Percentiles rank a stretch among this genome's conserved stretches.
phyloP scores from a whole-genome alignment of 1,140 invertebrate genomes.

The Schlechtendalia chinensis region DNA sequence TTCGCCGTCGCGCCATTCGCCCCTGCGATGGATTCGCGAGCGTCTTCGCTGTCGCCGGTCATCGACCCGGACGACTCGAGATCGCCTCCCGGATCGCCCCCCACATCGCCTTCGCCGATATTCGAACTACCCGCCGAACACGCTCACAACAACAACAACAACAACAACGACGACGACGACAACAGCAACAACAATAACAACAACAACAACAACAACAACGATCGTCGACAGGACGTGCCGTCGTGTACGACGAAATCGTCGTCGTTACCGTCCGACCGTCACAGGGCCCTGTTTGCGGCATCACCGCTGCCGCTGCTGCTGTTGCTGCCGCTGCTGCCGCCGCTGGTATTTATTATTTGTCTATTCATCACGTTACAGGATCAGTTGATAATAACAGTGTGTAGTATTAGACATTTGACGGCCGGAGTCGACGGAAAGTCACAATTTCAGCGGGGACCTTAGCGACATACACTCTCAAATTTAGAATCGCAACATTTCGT shows the following conservation, averaged over 20 bases:
- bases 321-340: constrained; percentile 55
- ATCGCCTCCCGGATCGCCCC: constrained; percentile 53
- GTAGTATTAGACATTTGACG: no score
- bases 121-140: not conserved
- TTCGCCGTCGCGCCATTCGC: not conserved
- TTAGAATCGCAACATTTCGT: no score
- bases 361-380: no score
- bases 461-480: no score
- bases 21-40: constrained; percentile 47
- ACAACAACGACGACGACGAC: not conserved
- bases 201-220: not conserved
- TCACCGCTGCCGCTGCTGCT: constrained; percentile 52
- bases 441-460: no score
- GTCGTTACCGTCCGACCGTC: constrained; percentile 7
- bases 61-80: constrained; percentile 55
- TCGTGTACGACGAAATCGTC: not conserved
- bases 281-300: constrained; percentile 12
- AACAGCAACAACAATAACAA: not conserved
- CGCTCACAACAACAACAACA: not conserved
- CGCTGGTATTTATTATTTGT: not conserved
- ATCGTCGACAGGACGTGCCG: not conserved
- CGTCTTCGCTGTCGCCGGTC: constrained; percentile 51
- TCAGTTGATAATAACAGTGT: no score
- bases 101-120: no score
- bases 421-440: no score